phyloP scores from a whole-genome alignment of 2,888 invertebrate species.

The Lepidochrysops patricia region DNA sequence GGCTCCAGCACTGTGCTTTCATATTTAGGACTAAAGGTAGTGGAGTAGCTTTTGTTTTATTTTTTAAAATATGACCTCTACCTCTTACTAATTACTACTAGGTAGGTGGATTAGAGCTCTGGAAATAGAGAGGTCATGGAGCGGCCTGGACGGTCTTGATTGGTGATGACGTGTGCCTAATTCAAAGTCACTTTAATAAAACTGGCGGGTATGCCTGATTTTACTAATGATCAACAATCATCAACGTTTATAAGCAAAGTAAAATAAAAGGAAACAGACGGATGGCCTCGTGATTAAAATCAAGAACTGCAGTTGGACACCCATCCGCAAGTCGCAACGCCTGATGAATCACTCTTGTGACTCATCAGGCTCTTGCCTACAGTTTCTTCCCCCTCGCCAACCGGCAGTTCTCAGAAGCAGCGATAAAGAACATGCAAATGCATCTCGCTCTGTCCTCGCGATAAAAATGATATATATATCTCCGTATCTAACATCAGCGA shows the following conservation, averaged over 20 bases:
- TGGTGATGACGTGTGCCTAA: too few species aligned
- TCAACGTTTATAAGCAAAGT: too few species aligned
- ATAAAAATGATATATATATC: conserved; percentile 1
- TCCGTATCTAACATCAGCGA: not conserved
- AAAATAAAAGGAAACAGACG: not conserved
- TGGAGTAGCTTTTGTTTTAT: not conserved
- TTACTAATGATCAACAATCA: too few species aligned
- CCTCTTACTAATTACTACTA: too few species aligned
- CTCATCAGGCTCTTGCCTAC: too few species aligned
- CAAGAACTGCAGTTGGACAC: not conserved
- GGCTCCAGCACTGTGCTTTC: conserved; percentile 7
- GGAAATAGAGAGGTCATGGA: too few species aligned
- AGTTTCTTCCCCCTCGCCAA: not conserved
- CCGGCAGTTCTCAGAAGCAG: not conserved
- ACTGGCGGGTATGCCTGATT: too few species aligned
- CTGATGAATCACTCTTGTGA: not conserved
- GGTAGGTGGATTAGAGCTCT: too few species aligned
- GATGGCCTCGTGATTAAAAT: too few species aligned
- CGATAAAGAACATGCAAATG: not conserved
- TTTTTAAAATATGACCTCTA: too few species aligned
- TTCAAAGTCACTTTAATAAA: too few species aligned
- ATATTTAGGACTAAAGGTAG: not conserved
- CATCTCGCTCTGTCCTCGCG: not conserved
- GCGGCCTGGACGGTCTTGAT: too few species aligned
- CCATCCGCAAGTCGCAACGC: not conserved